These are phyloP conservation scores for Agrochola lychnidis DNA, from an alignment of 2,888 invertebrate genomes.

Conservation along the genomic window DNA sequence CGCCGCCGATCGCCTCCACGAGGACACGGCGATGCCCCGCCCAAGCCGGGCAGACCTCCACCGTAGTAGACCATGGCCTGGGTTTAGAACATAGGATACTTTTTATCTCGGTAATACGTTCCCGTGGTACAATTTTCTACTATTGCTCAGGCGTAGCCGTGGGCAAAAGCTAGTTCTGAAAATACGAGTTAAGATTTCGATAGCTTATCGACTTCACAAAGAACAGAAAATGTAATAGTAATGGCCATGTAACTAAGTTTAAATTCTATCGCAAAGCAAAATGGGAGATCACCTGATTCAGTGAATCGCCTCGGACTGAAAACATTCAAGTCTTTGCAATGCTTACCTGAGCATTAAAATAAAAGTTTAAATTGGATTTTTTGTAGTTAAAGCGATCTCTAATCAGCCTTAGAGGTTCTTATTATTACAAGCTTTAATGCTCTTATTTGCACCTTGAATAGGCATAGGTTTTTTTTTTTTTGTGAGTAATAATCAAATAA, in stretches of 20 bases:
- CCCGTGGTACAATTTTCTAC: not conserved
- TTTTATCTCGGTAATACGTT: not conserved
- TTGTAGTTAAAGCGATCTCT: not conserved
- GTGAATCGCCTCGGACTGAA: slow-evolving; percentile 38
- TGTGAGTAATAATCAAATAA: no score
- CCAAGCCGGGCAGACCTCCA: no score
- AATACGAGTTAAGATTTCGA: not conserved
- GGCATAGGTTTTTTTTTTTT: no score
- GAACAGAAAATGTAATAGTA: slow-evolving; percentile 10
- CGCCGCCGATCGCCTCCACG: no score
- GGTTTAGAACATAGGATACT: not conserved
- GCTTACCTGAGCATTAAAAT: slow-evolving; percentile 34
- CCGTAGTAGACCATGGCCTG: not conserved
- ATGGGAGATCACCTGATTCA: slow-evolving; percentile 33
- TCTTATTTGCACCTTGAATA: not conserved
- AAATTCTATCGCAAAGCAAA: slow-evolving; percentile 18
- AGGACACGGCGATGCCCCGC: no score
- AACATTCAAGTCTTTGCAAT: slow-evolving; percentile 16
- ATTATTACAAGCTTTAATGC: no score
- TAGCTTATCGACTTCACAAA: not conserved
- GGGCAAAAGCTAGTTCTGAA: not conserved
- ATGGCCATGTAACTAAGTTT: not conserved
- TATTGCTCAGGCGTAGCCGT: no score
- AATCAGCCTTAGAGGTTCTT: not conserved
- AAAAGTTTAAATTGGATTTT: slow-evolving; percentile 5